Evolutionary conservation across 2,797 vertebrate species (phyloP).

Genomic region (Neosilurus hyrtlii): DNA sequence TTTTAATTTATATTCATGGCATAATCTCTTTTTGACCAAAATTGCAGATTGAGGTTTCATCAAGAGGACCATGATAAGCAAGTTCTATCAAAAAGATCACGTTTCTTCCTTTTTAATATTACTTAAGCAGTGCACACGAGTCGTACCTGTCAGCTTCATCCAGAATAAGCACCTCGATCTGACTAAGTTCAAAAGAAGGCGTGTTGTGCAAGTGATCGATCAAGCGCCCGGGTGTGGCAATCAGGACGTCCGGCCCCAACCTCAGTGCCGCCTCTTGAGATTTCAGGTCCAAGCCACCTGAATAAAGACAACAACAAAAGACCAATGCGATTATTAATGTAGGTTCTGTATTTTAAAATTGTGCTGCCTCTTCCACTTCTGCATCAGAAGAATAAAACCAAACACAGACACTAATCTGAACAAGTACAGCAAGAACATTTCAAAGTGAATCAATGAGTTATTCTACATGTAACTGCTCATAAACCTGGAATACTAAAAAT

Average conservation of each 20-base stretch:
- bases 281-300: slow-evolving; percentile 92
- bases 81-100: background rate
- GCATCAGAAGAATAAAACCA: background rate
- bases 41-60: no score
- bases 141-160: slow-evolving; percentile 92
- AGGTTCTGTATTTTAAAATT: background rate
- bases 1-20: no score
- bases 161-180: slow-evolving; percentile 92
- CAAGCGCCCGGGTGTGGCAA: slow-evolving; percentile 92
- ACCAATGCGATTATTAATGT: background rate
- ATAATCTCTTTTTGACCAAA: no score
- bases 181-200: slow-evolving; percentile 88
- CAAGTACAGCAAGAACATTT: background rate
- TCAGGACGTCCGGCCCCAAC: slow-evolving; percentile 86
- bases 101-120: background rate
- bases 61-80: background rate
- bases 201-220: slow-evolving; percentile 98
- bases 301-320: slow-evolving; percentile 6
- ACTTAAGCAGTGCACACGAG: background rate
- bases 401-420: background rate
- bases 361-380: background rate
- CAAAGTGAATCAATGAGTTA: background rate
- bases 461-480: background rate
- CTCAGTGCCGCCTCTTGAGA: slow-evolving; percentile 90
- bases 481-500: background rate